phyloP scores from a whole-genome alignment of 37 sponge, comb jelly and placozoan genomes.

The Amphimedon queenslandica region DNA sequence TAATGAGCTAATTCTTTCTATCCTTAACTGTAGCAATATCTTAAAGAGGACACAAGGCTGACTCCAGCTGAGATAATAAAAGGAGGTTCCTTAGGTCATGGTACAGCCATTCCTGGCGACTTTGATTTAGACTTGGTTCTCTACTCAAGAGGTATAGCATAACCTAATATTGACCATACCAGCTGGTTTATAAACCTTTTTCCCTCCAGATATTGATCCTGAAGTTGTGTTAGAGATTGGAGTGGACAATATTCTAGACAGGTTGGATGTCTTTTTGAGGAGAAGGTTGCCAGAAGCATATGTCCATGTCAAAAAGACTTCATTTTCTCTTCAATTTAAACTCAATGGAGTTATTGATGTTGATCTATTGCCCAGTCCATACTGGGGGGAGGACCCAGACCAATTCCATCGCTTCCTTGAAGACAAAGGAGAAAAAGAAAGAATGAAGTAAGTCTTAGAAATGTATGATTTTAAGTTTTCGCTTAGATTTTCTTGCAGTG shows the following conservation, averaged over 20 bases:
- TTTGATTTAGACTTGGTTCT: constrained; percentile 35
- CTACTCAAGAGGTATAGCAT: constrained; percentile 37
- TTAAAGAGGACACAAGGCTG: too few species aligned
- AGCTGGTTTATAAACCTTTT: not conserved
- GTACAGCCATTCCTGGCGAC: constrained; percentile 35
- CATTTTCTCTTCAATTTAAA: constrained; percentile 10
- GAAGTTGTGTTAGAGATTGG: constrained; percentile 11
- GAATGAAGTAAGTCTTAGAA: constrained; percentile 3
- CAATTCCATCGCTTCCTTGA: constrained; percentile 38
- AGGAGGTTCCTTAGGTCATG: constrained; percentile 35
- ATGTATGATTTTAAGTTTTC: not conserved
- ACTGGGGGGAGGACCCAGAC: too few species aligned
- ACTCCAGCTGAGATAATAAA: constrained; percentile 11
- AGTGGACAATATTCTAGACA: constrained; percentile 16
- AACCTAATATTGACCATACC: not conserved
- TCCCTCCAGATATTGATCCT: constrained; percentile 21
- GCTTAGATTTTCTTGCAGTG: constrained; percentile 32
- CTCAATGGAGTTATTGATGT: constrained; percentile 33
- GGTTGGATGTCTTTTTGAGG: constrained; percentile 22
- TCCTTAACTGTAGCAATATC: too few species aligned
- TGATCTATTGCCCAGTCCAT: constrained; percentile 51
- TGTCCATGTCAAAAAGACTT: not conserved
- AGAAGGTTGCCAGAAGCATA: not conserved
- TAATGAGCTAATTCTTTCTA: too few species aligned
- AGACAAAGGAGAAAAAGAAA: constrained; percentile 4